A percentile compares a stretch with the other conserved stretches of the same genome.
These are phyloP conservation scores for Callionymus lyra DNA, from an alignment of 2,113 vertebrate species.

Conservation along the genomic window DNA sequence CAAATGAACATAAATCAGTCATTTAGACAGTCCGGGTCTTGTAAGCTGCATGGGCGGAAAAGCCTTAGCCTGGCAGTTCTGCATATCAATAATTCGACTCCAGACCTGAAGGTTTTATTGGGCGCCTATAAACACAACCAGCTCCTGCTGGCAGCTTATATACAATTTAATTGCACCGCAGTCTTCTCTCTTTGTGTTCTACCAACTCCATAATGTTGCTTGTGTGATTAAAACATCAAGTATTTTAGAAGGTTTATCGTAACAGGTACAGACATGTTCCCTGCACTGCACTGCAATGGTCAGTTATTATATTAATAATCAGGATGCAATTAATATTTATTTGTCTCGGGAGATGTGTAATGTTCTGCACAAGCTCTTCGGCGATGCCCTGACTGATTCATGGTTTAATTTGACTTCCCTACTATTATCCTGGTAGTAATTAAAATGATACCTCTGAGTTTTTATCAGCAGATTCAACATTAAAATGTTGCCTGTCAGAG, in stretches of 20 bases:
- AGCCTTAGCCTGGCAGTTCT: conserved; percentile 46
- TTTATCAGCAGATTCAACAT: conserved; percentile 29
- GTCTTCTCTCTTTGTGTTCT: too few relatives aligned
- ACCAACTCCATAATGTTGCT: too few relatives aligned
- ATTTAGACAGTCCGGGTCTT: conserved; percentile 4
- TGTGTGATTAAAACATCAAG: too few relatives aligned
- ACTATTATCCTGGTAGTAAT: conserved; percentile 29
- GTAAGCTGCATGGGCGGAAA: conserved; percentile 20
- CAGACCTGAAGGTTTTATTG: conserved; percentile 19
- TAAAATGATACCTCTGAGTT: conserved; percentile 40
- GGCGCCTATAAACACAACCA: neutral
- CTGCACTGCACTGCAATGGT: too few relatives aligned
- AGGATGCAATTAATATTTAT: neutral
- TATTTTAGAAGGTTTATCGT: too few relatives aligned
- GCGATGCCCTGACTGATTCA: conserved; percentile 14
- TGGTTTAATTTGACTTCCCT: conserved; percentile 18
- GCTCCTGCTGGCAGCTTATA: too few relatives aligned
- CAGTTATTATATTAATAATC: conserved; percentile 1
- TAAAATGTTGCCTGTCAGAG: conserved; percentile 16
- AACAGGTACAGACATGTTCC: too few relatives aligned
- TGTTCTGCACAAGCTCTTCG: conserved; percentile 5
- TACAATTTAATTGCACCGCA: too few relatives aligned
- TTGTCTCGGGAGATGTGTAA: neutral
- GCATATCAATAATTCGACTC: conserved; percentile 45
- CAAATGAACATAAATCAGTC: neutral